These are phyloP conservation scores for Drosophila insularis DNA, from an alignment of 1,140 invertebrate species.

Conservation along the genomic window DNA sequence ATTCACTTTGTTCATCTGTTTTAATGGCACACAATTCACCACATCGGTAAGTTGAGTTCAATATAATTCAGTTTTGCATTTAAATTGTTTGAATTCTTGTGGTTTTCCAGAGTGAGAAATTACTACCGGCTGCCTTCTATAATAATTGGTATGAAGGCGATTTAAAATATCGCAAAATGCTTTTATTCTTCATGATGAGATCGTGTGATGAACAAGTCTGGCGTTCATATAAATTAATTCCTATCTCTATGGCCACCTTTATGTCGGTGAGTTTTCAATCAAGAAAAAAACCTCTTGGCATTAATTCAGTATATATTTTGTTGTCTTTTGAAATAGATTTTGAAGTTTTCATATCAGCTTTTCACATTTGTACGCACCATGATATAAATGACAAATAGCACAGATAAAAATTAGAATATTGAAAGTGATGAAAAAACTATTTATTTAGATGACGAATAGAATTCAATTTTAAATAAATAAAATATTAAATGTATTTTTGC, in stretches of 20 bases:
- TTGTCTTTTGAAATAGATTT: constrained; percentile 30
- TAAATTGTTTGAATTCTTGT: neutral
- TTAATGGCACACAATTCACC: constrained; percentile 47
- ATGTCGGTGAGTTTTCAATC: constrained; percentile 45
- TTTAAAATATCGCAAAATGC: constrained; percentile 56
- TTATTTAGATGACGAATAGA: neutral
- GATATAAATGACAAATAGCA: constrained; percentile 14
- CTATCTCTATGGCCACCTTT: constrained; percentile 58
- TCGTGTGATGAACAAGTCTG: constrained; percentile 41
- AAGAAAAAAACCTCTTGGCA: too few relatives aligned
- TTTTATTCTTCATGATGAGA: constrained; percentile 65
- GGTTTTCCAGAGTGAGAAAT: constrained; percentile 51
- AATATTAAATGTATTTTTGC: too few relatives aligned
- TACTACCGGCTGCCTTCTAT: constrained; percentile 62
- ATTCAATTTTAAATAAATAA: too few relatives aligned
- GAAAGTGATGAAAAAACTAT: too few relatives aligned
- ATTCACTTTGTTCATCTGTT: constrained; percentile 55
- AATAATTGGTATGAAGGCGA: constrained; percentile 75
- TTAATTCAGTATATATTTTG: neutral
- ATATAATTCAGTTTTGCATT: neutral
- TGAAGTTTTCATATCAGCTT: constrained; percentile 59
- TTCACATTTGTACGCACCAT: constrained; percentile 52
- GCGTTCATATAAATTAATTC: constrained; percentile 60
- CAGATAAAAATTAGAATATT: too few relatives aligned
- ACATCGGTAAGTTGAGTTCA: constrained; percentile 35